Base-by-base conservation (phyloP, 2,888 invertebrate genomes). In the Cantharis rufa region DNA sequence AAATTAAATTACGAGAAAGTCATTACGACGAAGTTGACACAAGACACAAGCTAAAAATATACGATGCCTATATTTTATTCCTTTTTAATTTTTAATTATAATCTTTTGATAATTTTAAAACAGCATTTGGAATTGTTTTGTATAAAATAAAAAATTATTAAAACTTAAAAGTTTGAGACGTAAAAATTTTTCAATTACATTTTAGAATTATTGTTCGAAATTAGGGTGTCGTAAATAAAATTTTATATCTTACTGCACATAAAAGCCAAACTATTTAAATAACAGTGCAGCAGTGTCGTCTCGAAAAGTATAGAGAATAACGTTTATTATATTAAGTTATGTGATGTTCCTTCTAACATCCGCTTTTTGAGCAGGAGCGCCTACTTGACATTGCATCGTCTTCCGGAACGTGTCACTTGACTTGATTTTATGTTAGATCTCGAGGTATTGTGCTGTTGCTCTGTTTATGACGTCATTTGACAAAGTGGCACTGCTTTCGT, bases 381-480 rank as follows among this genome's bases (percentile, higher is more conserved):
- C 74, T 75, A 66, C 68, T 74, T 75, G 75, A 75, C 69, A 71
- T 64, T 69, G 75, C 75, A 75, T 74, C 74, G 74, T 78, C 76
- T 76, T 78, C 78, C 74, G 76, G 74, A 71, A 63, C 69, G 72
- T 76, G 76, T 78, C 78, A 76, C 78, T 75, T 71, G 75, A 75
- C 74, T 74, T 76, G 79, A 79, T 79, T 79, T 79, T 79, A 79
- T 78, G 79, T 78, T 79, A 78, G 77, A 75, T 75, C 75, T 66
- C 75, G 13, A 71, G 69, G 78, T 76, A 79, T 79, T 79, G 79
- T 78, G 78, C 72, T 76, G 75, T 72, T 71, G 76, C 72, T 74
- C 75, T 79, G 79, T 76, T 78, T 72, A 76, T 78, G 79, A 79
- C 79, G 79, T 78, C 78, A 78, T 71, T 74, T 79, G 79, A 79